Percentiles rank a stretch among this genome's conserved stretches.
phyloP scores from a whole-genome alignment of 1,140 invertebrate species.

The Microplitis demolitor region DNA sequence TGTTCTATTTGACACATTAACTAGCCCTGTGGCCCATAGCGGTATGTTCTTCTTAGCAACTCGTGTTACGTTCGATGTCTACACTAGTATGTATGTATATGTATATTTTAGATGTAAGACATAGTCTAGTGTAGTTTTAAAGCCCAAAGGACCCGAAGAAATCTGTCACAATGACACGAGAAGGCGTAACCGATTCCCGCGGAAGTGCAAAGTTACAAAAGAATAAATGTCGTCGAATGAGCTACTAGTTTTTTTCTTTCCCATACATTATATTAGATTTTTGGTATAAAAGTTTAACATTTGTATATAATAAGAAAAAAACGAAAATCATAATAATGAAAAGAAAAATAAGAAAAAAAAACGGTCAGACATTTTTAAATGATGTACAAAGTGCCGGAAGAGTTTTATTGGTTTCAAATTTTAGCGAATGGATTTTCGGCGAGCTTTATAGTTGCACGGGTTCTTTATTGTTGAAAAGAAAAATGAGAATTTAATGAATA shows the following conservation, averaged over 20 bases:
- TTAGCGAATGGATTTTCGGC: slow-evolving; percentile 5
- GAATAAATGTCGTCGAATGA: not conserved
- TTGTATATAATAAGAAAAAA: not conserved
- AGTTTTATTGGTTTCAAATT: slow-evolving; percentile 4
- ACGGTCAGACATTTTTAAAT: not conserved
- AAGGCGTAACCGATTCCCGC: slow-evolving; percentile 44
- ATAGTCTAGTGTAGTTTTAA: slow-evolving; percentile 2
- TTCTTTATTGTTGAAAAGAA: not conserved
- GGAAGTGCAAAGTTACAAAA: slow-evolving; percentile 48
- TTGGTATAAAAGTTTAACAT: not conserved
- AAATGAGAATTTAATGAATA: slow-evolving; percentile 23
- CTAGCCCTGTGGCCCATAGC: slow-evolving; percentile 32
- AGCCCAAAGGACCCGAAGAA: slow-evolving; percentile 42
- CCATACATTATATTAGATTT: not conserved
- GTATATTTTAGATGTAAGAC: too few species aligned
- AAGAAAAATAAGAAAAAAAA: not conserved
- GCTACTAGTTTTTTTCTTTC: not conserved
- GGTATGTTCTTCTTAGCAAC: slow-evolving; percentile 28
- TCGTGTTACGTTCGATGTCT: slow-evolving; percentile 34
- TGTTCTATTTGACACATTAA: slow-evolving; percentile 38
- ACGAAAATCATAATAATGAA: not conserved
- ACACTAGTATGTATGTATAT: not conserved
- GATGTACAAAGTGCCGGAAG: not conserved
- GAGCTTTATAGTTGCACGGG: slow-evolving; percentile 1
- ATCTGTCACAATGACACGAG: slow-evolving; percentile 45